A percentile compares a stretch with the other conserved stretches of the same genome.
phyloP scores from a whole-genome alignment of 2,888 invertebrate genomes.

The Xanthia togata region DNA sequence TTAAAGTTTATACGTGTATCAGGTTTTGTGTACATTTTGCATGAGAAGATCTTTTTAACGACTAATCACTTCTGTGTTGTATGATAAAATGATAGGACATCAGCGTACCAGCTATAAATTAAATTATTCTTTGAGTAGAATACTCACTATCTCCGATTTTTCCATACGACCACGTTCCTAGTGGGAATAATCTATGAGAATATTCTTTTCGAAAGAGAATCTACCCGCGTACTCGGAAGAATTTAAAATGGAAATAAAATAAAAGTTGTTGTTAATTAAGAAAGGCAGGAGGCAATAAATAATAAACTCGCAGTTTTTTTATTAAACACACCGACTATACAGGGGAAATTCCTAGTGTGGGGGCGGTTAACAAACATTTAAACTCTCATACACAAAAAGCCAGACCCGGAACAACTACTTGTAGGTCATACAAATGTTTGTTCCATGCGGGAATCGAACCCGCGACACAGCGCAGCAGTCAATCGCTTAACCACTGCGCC shows the following conservation, averaged over 20 bases:
- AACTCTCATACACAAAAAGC: no score
- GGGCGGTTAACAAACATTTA: no score
- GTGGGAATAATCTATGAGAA: not conserved
- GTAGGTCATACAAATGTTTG: no score
- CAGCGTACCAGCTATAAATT: no score
- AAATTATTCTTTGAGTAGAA: not conserved
- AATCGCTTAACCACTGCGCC: no score
- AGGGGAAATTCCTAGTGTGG: no score
- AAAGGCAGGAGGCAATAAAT: not conserved
- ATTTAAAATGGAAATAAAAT: not conserved
- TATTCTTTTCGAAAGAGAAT: not conserved
- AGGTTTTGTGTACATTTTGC: slow-evolving; percentile 31
- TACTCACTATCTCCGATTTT: not conserved
- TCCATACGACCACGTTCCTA: not conserved
- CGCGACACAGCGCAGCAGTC: no score
- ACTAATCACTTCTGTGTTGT: not conserved
- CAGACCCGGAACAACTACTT: no score
- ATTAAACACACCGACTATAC: no score
- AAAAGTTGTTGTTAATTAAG: not conserved
- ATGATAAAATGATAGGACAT: not conserved
- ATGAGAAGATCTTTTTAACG: not conserved
- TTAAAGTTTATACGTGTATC: slow-evolving; percentile 42
- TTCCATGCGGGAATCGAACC: no score
- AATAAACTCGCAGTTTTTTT: no score
- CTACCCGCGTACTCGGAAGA: not conserved